Conservation (phyloP, 2,888 invertebrate genomes). For the Elmis aenea region DNA sequence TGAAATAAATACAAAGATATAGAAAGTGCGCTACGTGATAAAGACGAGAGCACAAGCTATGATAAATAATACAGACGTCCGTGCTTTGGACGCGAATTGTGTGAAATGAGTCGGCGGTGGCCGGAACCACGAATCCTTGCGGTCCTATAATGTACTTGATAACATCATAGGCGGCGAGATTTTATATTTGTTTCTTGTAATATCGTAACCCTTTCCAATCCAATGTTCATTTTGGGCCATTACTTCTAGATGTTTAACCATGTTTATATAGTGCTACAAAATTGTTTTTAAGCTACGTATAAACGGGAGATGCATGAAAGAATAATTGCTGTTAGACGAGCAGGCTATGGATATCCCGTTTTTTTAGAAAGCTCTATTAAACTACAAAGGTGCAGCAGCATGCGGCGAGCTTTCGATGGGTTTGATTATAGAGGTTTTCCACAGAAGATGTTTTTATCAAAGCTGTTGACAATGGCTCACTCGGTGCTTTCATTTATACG, state of each 20-base stretch:
- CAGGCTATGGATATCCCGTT: background rate
- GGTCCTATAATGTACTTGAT: constrained; percentile 11
- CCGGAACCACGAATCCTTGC: constrained; percentile 19
- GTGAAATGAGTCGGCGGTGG: constrained; percentile 17
- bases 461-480: constrained; percentile 23
- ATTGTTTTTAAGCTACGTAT: too few relatives aligned
- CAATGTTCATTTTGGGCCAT: too few relatives aligned
- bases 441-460: constrained; percentile 22
- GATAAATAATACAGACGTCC: constrained; percentile 41
- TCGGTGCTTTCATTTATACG: constrained; percentile 20
- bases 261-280: too few relatives aligned
- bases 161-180: background rate
- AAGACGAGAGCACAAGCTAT: constrained; percentile 34
- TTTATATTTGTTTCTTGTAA: too few relatives aligned
- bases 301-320: background rate
- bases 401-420: constrained; percentile 18
- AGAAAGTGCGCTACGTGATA: constrained; percentile 39
- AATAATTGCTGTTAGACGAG: background rate
- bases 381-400: constrained; percentile 17
- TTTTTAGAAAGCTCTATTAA: constrained; percentile 13
- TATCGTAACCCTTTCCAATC: too few relatives aligned
- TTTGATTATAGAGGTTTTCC: constrained; percentile 17
- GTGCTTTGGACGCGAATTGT: constrained; percentile 27
- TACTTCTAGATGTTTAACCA: too few relatives aligned
- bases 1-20: constrained; percentile 35